Base-by-base conservation (phyloP, 2,113 vertebrate genomes). In the Gnathonemus longibarbis region DNA sequence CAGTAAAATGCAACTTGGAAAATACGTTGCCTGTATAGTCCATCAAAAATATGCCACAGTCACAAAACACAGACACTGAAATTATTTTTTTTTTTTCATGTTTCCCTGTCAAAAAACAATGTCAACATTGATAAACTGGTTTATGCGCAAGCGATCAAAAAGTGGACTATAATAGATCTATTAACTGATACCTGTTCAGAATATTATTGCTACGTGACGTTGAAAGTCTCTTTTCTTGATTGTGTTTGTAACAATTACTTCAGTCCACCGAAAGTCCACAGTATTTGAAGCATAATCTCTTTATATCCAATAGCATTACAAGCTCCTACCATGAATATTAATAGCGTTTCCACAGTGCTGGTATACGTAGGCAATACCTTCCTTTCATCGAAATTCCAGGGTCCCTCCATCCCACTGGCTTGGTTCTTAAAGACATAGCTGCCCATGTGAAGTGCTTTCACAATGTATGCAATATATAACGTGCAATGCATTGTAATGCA, bases 341-440 rank as follows among this genome's bases (percentile, higher is more conserved):
- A 94, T 93, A 91, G 87, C 88, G 89, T 92, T 90, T 92, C 92
- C 62, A 88, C 90, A 91, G 91, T 83, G 39, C 88, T 91, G 93
- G 91, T 91, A 90, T 92, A 91, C 90, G 94, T 95, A 96, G 95
- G 95, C 96, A 95, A 96, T 95, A 94, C 93, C 95, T 89, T 88
- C 91, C 89, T 89, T 91, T 91, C 93, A 89, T 88, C 93, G 92
- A 93, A 94, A 93, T 93, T 90, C 92, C 84, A 50, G 42, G 83
- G 86, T 94, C 93, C 93, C 93, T 92, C 91, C 92, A n/a, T 91
- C 94, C 93, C 94, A 95, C 94, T 95, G 94, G 95, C 93, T 84
- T 89, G 83, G 93, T 92, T 94, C 96, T 96, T 96, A 96, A 96
- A 96, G 96, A 93, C 93, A 90, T 95, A 94, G 94, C 95, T 91